Evolutionary conservation across 1,140 invertebrate genomes (phyloP).

Genomic region (Drosophila arawakana): DNA sequence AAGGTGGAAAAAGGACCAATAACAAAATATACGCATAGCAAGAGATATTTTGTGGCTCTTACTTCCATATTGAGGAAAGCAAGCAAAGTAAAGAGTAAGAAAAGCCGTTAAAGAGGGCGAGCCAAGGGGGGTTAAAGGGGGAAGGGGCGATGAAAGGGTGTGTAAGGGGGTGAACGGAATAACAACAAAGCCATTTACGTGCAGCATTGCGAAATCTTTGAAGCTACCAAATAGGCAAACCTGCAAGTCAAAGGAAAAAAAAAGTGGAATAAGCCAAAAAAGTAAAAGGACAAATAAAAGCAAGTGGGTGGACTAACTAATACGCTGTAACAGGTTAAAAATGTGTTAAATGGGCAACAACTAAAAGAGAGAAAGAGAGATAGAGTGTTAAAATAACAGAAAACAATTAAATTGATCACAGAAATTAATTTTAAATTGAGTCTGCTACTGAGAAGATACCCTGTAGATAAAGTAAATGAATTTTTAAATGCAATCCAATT

Average conservation of each 20-base stretch:
- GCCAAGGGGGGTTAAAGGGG: too few species aligned
- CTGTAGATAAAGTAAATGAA: not conserved
- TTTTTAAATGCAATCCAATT: not conserved
- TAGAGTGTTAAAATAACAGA: too few species aligned
- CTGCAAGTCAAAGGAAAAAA: slow-evolving; percentile 33
- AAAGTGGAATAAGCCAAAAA: slow-evolving; percentile 3
- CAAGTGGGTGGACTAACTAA: too few species aligned
- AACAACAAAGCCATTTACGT: slow-evolving; percentile 56
- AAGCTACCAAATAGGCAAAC: slow-evolving; percentile 47
- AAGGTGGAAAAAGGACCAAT: slow-evolving; percentile 56
- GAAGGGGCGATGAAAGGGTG: not conserved
- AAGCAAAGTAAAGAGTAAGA: slow-evolving; percentile 11
- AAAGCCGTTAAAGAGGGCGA: not conserved
- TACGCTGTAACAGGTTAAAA: not conserved
- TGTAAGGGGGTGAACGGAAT: slow-evolving; percentile 20
- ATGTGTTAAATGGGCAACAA: too few species aligned
- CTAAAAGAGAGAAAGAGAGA: not conserved
- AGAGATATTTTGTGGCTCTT: slow-evolving; percentile 41
- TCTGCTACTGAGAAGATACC: not conserved
- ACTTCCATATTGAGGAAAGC: slow-evolving; percentile 18
- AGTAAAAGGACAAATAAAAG: not conserved
- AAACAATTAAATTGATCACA: not conserved
- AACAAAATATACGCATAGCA: slow-evolving; percentile 60
- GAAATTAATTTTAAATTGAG: not conserved
- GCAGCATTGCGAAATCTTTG: slow-evolving; percentile 46